Base-by-base conservation (phyloP, 2,113 vertebrate species). In the Corythaeola cristata region DNA sequence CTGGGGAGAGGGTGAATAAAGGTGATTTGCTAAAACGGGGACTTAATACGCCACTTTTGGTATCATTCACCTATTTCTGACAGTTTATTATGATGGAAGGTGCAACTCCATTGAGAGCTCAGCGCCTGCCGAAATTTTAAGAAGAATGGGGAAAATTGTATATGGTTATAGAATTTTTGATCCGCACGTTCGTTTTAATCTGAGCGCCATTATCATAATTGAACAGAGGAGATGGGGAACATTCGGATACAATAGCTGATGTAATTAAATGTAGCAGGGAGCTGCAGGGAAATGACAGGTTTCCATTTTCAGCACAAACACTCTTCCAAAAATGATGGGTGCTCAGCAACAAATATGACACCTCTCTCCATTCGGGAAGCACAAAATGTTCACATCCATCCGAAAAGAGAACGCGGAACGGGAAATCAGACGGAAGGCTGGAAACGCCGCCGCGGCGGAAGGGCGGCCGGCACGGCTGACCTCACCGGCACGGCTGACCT, bases 271-370 rank as follows among this genome's bases (percentile, higher is more conserved):
- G 80, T 56, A 41, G 53, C 68, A 92, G 72, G 63, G 76, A 90
- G 55, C 30, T 28, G n/a, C 76, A 16, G 53, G 39, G 37, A 69
- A 82, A 76, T 84, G 69, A 56, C 88, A 63, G 69, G 11, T 81
- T 93, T 86, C 86, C 85, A 80, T 93, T 92, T 94, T 81, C 77
- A 67, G 35, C 33, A 28, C 66, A 50, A 97, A 90, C 69, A 74
- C 83, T 68, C 66, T 75, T 67, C 60, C 79, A 58, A 72, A 96
- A 97, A 95, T 93, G 68, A 39, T 55, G n/a, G 81, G 56, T 94
- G 92, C 87, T 95, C 91, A 50, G 93, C 88, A 91, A 78, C 85
- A 79, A 77, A 69, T 21, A 49, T 59, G 96, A 45, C 90, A 96
- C 82, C 95, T 90, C 81, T 27, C 82, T 22, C 41, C 86, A 94